Evolutionary conservation across 64 coral and sea anemone species (phyloP).

Genomic region (Acropora tenuis): DNA sequence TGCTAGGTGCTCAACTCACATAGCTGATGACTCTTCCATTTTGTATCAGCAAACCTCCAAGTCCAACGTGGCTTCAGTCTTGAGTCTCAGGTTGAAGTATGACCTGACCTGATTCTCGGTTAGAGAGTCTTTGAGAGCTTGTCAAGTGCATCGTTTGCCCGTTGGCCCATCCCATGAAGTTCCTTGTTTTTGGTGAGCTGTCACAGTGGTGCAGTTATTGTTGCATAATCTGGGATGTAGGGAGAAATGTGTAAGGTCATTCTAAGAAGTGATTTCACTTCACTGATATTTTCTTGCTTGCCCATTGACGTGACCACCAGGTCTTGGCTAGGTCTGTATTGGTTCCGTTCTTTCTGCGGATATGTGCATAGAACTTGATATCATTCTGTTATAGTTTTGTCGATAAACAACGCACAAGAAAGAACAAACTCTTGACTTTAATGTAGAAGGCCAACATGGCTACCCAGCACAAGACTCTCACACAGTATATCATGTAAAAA

Average conservation of each 20-base stretch:
- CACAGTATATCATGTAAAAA: too few species aligned
- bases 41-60: conserved; percentile 43
- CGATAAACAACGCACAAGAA: too few species aligned
- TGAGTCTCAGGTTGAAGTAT: conserved; percentile 59
- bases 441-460: too few species aligned
- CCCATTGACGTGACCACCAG: too few species aligned
- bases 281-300: neutral
- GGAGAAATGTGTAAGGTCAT: conserved; percentile 57
- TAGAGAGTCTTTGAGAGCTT: conserved; percentile 47
- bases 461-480: too few species aligned
- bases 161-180: conserved; percentile 41
- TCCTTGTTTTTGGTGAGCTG: conserved; percentile 28
- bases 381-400: neutral
- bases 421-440: too few species aligned
- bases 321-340: conserved; percentile 31
- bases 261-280: conserved; percentile 46
- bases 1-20: conserved; percentile 68
- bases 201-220: conserved; percentile 31
- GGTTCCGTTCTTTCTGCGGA: conserved; percentile 6
- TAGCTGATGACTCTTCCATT: conserved; percentile 71
- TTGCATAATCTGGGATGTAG: conserved; percentile 52
- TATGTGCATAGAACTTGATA: conserved; percentile 30
- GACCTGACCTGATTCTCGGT: conserved; percentile 60
- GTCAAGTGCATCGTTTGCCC: conserved; percentile 56
- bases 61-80: conserved; percentile 42